Percentiles rank a stretch among this genome's conserved stretches.
Evolutionary conservation across 2,797 vertebrate genomes (phyloP).

Genomic region (Fratercula arctica): DNA sequence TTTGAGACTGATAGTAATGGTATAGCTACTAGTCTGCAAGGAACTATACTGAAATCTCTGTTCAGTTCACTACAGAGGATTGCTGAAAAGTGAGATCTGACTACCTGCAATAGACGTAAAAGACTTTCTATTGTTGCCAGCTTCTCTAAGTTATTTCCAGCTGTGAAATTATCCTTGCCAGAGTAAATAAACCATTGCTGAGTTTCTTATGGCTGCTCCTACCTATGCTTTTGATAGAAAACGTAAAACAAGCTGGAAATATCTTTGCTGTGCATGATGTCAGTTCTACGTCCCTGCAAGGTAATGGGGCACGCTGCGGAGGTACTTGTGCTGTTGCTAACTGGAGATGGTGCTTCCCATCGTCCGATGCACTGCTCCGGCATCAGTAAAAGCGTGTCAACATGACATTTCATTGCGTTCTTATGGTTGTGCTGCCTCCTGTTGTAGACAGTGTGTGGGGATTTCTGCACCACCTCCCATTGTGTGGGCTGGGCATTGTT

Average conservation of each 20-base stretch:
- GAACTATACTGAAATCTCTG: background rate
- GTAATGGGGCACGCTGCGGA: background rate
- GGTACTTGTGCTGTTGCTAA: background rate
- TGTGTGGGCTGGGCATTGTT: background rate
- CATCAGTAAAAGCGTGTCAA: background rate
- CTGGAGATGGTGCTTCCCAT: background rate
- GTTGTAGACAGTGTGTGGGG: background rate
- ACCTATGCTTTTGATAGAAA: background rate
- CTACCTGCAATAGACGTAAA: background rate
- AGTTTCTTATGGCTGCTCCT: background rate
- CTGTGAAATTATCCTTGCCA: background rate
- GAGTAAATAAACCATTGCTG: background rate
- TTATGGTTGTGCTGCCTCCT: background rate
- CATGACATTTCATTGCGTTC: background rate
- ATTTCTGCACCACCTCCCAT: background rate
- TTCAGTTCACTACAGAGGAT: background rate
- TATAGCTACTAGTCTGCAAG: background rate
- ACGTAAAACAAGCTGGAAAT: background rate
- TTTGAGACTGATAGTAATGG: background rate
- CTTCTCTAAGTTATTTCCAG: background rate
- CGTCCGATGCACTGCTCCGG: rapidly evolving
- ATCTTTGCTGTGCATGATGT: background rate
- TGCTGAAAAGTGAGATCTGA: background rate
- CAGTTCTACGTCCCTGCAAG: background rate
- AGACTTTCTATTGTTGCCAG: background rate